phyloP scores from a whole-genome alignment of 2,888 invertebrate species.

The Xestia xanthographa region DNA sequence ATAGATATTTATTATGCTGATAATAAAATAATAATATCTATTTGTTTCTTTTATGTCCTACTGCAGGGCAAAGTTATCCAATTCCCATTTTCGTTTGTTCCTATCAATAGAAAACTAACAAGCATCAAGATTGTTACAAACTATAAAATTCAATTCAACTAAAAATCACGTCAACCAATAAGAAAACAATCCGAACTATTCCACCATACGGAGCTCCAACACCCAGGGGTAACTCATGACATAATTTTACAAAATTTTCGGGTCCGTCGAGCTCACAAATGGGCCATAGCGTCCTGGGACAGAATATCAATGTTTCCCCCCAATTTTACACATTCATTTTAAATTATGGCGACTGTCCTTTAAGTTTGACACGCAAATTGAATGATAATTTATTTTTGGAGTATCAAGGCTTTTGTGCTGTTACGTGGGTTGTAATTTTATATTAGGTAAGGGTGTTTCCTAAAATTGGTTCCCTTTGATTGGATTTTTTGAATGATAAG shows the following conservation, averaged over 20 bases:
- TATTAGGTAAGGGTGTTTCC: background rate
- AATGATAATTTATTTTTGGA: constrained; percentile 53
- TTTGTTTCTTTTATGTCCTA: too few species aligned
- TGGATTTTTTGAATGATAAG: background rate
- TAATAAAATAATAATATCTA: too few species aligned
- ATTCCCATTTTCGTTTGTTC: too few species aligned
- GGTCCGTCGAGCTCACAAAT: constrained; percentile 75
- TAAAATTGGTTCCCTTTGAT: background rate
- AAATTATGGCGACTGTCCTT: constrained; percentile 65
- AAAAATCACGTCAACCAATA: background rate
- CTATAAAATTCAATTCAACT: background rate
- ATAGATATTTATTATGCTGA: too few species aligned
- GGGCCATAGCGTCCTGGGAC: constrained; percentile 70
- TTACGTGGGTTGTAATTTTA: constrained; percentile 7
- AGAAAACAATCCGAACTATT: constrained; percentile 18
- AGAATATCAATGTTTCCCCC: constrained; percentile 70
- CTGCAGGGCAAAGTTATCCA: too few species aligned
- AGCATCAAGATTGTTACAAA: background rate
- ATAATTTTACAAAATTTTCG: constrained; percentile 80
- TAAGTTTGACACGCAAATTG: constrained; percentile 57
- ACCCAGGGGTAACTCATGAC: constrained; percentile 56
- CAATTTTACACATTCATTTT: constrained; percentile 74
- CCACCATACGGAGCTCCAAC: background rate
- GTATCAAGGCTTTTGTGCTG: constrained; percentile 23
- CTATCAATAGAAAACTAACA: background rate